Evolutionary conservation across 2,797 vertebrate species (phyloP), one percentile per base, ranked within the genome.

Genomic region (Muscicapa comitata): DNA sequence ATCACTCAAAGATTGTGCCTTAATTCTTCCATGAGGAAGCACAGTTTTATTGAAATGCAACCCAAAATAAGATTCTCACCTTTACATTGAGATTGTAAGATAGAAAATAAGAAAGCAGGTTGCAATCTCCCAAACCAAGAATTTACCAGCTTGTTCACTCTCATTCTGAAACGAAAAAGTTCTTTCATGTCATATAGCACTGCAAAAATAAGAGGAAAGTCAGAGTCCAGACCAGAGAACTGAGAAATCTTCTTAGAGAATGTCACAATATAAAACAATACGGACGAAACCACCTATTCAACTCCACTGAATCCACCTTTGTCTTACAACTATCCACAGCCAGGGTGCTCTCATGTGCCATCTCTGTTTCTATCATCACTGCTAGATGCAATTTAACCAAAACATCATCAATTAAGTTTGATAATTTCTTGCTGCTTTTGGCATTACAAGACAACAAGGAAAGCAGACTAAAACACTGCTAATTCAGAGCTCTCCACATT

Each of bases 251-350:
- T 73, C 50, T 14, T 7, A 58, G 18, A 2, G 6, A 13, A 2
- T 11, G 19, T 53, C 55, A 50, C 0, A 0, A 42, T 43, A 48
- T 10, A 58, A 55, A 1, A 8, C 10, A 20, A 38, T 16, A 17
- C 2, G 13, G 35, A 29, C 37, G 7, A 58, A 95, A 90, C 21
- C 40, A 61, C 6, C 8, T 38, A 47, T 48, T 28, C 1, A 3
- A 9, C 42, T 37, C 26, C 48, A 23, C 31, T 59, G 48, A 50
- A 65, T 50, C 54, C 77, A 58, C 6, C 6, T 75, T 78, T 68
- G 12, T 33, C 14, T 76, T 33, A 54, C 24, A 75, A 40, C 24
- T 6, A 4, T 17, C 23, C 13, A 42, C 33, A 77, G 55, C 31
- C 7, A 1, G 40, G 40, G 13, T 57, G 26, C n/a, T 80, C 28